Base-by-base conservation (phyloP, 2,888 invertebrate genomes). In the Tiphia femorata region DNA sequence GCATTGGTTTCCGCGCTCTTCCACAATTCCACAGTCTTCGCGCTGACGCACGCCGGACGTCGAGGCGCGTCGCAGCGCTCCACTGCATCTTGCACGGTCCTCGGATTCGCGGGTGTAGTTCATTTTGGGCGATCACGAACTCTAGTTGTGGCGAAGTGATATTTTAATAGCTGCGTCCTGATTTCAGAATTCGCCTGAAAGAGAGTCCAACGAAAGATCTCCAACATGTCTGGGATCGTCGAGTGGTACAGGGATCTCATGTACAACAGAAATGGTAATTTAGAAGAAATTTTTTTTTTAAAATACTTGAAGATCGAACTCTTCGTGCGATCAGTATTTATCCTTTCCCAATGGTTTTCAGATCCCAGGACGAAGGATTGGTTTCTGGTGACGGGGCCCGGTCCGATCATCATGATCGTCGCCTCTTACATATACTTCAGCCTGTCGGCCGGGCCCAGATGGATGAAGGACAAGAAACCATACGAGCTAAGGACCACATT, bases 401-500 rank as follows among this genome's bases (percentile, higher is more conserved):
- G 89, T 12, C 92, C 92, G 0, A 85, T 90, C 6, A 69, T 92
- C 12, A 86, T 88, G 30, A 90, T 93, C 49, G 77, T 93, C 37
- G 86, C 85, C 1, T 81, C 88, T 29, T 94, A 93, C 76, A 78
- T 92, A 37, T 91, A 90, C 82, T 92, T 93, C 79, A 89, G 91
- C 6, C 72, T 88, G 19, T 89, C 87, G 63, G 90, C 91, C 85
- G 96, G 97, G 0, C 97, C 97, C 0, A 87, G 87, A 62, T 91
- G 92, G 72, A 98, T 98, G 97, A 89, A 90, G 59, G 88, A 95
- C 80, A 88, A 93, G 71, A 91, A 94, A 75, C 94, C 97, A 0
- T 92, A 91, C 78, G 88, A 93, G 61, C 83, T 97, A 30, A 90
- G 92, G 75, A 90, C 89, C 61, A 87, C 92, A 0, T 84, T 97